phyloP scores from a whole-genome alignment of 1,140 invertebrate genomes.

The Diachasma alloeum region DNA sequence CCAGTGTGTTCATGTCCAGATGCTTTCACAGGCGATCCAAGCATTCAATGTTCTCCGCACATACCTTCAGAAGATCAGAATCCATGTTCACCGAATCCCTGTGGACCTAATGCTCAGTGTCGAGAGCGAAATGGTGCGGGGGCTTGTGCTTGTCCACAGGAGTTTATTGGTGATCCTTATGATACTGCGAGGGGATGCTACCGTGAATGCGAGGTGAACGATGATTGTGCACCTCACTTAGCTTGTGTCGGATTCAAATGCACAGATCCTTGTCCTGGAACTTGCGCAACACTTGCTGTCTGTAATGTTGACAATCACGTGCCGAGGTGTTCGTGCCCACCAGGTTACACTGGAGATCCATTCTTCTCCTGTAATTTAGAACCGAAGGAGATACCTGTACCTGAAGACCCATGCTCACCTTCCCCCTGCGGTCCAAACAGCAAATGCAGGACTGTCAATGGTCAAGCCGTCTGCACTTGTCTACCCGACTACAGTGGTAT shows the following conservation, averaged over 20 bases:
- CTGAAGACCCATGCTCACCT: constrained; percentile 65
- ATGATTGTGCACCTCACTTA: constrained; percentile 75
- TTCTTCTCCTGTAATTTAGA: constrained; percentile 70
- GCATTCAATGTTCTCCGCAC: constrained; percentile 66
- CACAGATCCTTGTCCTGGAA: constrained; percentile 78
- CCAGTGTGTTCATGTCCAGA: constrained; percentile 76
- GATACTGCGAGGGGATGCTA: constrained; percentile 71
- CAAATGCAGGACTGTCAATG: constrained; percentile 64
- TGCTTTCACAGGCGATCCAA: constrained; percentile 83
- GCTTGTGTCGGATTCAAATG: constrained; percentile 81
- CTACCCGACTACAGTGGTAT: constrained; percentile 65
- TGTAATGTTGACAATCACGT: constrained; percentile 79
- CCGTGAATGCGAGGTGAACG: constrained; percentile 79
- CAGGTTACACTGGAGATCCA: constrained; percentile 80
- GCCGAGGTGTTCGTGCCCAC: constrained; percentile 78
- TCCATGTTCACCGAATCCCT: constrained; percentile 80
- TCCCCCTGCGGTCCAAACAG: constrained; percentile 70
- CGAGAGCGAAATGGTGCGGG: constrained; percentile 78
- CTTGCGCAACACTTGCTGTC: constrained; percentile 76
- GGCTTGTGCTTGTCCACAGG: constrained; percentile 77
- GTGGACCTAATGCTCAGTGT: constrained; percentile 82
- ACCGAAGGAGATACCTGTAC: constrained; percentile 40
- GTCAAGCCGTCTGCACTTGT: constrained; percentile 68
- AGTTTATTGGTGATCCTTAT: constrained; percentile 82
- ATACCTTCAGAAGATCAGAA: constrained; percentile 62